Percentiles rank a stretch among this genome's conserved stretches.
These are phyloP conservation scores for Campopleginae sp. DNA, from an alignment of 2,888 invertebrate species.

Conservation along the genomic window DNA sequence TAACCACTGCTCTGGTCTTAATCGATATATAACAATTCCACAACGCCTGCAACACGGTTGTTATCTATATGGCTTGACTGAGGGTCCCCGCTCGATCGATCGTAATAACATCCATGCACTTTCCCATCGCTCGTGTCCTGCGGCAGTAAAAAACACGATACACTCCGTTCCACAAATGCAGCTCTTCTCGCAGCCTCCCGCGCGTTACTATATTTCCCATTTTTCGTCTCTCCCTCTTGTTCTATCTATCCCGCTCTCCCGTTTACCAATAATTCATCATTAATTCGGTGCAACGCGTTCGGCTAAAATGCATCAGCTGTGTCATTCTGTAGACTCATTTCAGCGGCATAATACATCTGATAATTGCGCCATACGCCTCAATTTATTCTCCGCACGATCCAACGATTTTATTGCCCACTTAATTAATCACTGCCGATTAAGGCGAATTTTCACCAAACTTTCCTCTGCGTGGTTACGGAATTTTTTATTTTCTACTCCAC, in stretches of 20 bases:
- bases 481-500: background rate
- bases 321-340: background rate
- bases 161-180: slow-evolving; percentile 20
- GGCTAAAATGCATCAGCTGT: slow-evolving; percentile 9
- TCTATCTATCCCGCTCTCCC: background rate
- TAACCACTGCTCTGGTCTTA: slow-evolving; percentile 22
- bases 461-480: background rate
- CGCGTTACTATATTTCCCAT: slow-evolving; percentile 35
- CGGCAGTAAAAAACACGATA: slow-evolving; percentile 52
- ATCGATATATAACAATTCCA: slow-evolving; percentile 41
- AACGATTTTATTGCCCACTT: background rate
- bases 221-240: slow-evolving; percentile 13
- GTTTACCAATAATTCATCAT: slow-evolving; percentile 26
- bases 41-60: slow-evolving; percentile 37
- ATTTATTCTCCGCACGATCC: background rate
- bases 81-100: slow-evolving; percentile 66
- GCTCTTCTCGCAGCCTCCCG: slow-evolving; percentile 7
- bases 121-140: slow-evolving; percentile 56
- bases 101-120: slow-evolving; percentile 69
- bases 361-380: slow-evolving; percentile 4
- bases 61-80: slow-evolving; percentile 1
- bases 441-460: background rate
- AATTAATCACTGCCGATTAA: background rate
- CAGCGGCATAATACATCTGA: slow-evolving; percentile 8
- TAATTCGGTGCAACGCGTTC: slow-evolving; percentile 1